phyloP scores from a whole-genome alignment of 2,797 vertebrate genomes.

The Oryzias dopingdopingensis region DNA sequence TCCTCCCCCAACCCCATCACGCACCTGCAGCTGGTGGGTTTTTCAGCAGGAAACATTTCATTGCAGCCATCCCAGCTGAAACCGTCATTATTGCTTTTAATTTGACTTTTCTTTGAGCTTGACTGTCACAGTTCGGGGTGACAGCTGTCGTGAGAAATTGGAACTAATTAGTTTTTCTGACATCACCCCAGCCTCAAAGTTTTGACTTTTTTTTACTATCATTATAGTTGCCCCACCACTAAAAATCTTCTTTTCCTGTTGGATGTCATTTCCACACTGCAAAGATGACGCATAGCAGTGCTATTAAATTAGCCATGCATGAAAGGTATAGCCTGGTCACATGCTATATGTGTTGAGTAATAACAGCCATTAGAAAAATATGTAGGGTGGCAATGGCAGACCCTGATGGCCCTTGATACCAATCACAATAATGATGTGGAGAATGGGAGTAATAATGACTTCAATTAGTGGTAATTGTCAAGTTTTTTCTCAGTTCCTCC shows the following conservation, averaged over 20 bases:
- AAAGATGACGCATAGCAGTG: constrained; percentile 45
- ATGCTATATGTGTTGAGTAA: constrained; percentile 77
- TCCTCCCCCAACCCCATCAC: constrained; percentile 44
- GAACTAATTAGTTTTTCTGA: constrained; percentile 65
- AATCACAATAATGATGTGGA: constrained; percentile 81
- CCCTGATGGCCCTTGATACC: constrained; percentile 73
- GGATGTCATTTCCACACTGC: constrained; percentile 54
- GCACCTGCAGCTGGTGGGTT: constrained; percentile 56
- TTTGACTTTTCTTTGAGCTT: constrained; percentile 37
- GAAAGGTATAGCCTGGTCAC: constrained; percentile 41
- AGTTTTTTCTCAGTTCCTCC: constrained; percentile 53
- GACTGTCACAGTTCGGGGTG: constrained; percentile 29
- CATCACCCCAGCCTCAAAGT: constrained; percentile 45
- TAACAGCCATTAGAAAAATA: constrained; percentile 81
- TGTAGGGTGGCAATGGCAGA: constrained; percentile 69
- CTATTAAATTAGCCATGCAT: constrained; percentile 66
- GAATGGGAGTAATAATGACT: constrained; percentile 75
- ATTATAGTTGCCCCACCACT: constrained; percentile 9
- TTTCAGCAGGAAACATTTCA: constrained; percentile 41
- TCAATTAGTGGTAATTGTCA: constrained; percentile 77
- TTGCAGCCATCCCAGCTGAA: constrained; percentile 29
- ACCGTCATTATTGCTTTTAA: constrained; percentile 19
- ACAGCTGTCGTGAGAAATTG: constrained; percentile 70
- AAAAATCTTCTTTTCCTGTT: constrained; percentile 23
- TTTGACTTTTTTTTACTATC: constrained; percentile 32